Base-by-base conservation (phyloP, 2,113 vertebrate species). In the Ammodytes marinus region DNA sequence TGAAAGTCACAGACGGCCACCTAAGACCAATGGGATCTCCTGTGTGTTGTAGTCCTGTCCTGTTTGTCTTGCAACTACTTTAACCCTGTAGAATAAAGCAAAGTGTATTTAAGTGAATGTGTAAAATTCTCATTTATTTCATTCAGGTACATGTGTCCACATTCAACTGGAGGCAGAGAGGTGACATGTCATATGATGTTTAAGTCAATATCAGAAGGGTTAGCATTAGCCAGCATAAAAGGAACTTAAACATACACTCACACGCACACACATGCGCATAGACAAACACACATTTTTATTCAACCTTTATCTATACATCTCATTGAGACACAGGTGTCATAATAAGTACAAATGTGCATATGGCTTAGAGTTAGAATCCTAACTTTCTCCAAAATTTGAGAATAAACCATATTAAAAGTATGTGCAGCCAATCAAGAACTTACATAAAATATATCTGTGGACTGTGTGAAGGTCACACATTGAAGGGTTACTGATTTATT, bases 61-160 rank as follows among this genome's bases (percentile, higher is more conserved):
- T 69, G 27, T 80, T 75, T 75, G 77, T 90, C 59, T 80, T 73
- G 78, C 84, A 75, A 74, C 77, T 82, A 59, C 12, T 72, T 14
- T 35, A 80, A 81, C 66, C 82, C 85, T 87, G 87, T 88, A 90
- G 89, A 95, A 95, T 95, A 94, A 95, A 95, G 69, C 63, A 84
- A 85, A 88, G 83, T 86, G 74, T 71, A 88, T 80, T 85, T 53
- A 84, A 79, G 79, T 68, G 50, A 77, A 83, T 58, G n/a, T 84
- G 59, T 69, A 27, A 57, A 75, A 65, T 85, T 40, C 8, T 93
- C 35, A 64, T 88, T 88, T 59, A 53, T 83, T 86, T 12, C n/a
- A 66, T 60, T 12, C 19, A 27, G 27, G 5, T 2, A 40, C 0
- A 79, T 46, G 52, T 46, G 7, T 54, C 9, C 17, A 69, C 19